Evolutionary conservation across 35 echinoderm and acorn worm species (phyloP).

Genomic region (Diadema setosum): DNA sequence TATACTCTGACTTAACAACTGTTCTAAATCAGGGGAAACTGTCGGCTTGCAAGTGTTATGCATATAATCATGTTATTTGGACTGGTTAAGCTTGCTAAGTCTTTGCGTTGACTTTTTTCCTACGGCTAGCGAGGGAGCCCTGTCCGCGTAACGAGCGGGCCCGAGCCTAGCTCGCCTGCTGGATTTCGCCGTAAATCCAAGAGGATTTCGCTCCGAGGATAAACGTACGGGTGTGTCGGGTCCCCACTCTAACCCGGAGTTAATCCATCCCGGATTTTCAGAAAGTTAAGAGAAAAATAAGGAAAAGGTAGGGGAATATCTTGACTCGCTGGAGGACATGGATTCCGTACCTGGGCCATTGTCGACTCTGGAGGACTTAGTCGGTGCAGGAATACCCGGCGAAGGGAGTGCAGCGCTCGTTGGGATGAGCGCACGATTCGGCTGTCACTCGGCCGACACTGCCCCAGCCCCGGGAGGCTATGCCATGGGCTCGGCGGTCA

Average conservation of each 20-base stretch:
- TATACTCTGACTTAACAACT: too few species aligned
- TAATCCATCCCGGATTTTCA: conserved; percentile 9
- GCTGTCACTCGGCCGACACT: not conserved
- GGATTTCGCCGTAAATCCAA: conserved; percentile 13
- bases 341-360: conserved; percentile 15
- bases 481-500: not conserved
- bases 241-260: conserved; percentile 1
- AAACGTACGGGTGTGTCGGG: not conserved
- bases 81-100: not conserved
- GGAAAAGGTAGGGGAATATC: not conserved
- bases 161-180: not conserved
- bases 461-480: not conserved
- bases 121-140: not conserved
- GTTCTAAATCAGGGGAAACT: not conserved
- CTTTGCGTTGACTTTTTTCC: too few species aligned
- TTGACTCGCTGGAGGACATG: not conserved
- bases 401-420: not conserved
- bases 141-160: not conserved
- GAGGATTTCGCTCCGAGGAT: not conserved
- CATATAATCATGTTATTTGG: not conserved
- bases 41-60: not conserved
- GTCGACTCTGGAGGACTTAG: conserved; percentile 4
- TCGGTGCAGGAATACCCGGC: not conserved
- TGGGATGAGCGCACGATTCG: conserved; percentile 8
- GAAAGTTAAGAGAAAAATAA: not conserved